Conservation (phyloP, 2,113 vertebrate genomes). For the Microcebus griseorufus region DNA sequence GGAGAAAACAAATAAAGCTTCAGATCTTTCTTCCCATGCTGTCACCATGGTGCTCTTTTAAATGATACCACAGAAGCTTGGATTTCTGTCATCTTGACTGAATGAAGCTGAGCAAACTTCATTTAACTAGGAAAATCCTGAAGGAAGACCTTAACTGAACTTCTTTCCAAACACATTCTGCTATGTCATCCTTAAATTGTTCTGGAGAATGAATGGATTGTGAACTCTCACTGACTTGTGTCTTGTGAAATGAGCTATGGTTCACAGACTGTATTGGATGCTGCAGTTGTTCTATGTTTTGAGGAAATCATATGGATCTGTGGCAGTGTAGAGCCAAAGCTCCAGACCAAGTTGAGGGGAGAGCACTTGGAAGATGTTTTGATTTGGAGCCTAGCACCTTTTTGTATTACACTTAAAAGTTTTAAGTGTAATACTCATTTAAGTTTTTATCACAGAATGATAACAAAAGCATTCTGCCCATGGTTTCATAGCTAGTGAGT, state of each 20-base stretch:
- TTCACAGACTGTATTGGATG: background rate
- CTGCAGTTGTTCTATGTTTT: background rate
- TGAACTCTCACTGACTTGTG: background rate
- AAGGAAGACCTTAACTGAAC: background rate
- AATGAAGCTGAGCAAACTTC: background rate
- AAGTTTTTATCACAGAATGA: background rate
- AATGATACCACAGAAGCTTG: background rate
- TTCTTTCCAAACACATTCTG: background rate
- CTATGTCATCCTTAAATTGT: background rate
- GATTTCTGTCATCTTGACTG: slow-evolving; percentile 22
- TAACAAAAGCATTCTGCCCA: background rate
- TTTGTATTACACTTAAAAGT: background rate
- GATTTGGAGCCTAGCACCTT: background rate
- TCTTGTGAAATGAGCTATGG: background rate
- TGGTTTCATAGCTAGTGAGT: background rate
- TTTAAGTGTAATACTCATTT: background rate
- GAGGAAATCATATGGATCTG: background rate
- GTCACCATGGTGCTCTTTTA: background rate
- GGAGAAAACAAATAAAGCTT: slow-evolving; percentile 27
- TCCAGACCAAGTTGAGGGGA: background rate
- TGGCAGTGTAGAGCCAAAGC: background rate
- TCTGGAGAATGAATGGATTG: background rate
- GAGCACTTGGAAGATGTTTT: background rate
- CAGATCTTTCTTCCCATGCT: background rate
- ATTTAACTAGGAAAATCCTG: background rate